phyloP scores from a whole-genome alignment of 2,113 vertebrate species.

The Platichthys flesus region DNA sequence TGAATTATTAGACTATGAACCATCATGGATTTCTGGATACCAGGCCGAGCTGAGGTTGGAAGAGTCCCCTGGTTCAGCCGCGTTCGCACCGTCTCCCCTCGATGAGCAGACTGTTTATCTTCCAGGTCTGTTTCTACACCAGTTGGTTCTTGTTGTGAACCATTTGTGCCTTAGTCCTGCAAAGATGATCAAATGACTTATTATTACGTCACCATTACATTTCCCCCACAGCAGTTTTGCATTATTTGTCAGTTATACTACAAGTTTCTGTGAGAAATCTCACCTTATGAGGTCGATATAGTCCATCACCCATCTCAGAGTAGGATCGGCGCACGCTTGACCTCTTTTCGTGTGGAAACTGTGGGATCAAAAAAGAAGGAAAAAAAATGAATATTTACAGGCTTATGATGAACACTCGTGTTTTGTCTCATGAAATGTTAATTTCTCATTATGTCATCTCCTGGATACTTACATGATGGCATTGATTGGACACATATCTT shows the following conservation, averaged over 20 bases:
- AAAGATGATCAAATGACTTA: conserved; percentile 16
- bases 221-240: neutral
- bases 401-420: neutral
- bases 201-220: neutral
- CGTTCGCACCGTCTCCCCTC: neutral
- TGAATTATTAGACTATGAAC: too few relatives aligned
- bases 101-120: neutral
- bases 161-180: conserved; percentile 45
- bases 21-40: too few relatives aligned
- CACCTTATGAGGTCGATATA: conserved; percentile 64
- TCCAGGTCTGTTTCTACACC: fast-evolving
- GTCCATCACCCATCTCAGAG: conserved; percentile 67
- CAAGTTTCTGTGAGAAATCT: neutral
- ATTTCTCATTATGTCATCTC: neutral
- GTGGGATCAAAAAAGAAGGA: neutral
- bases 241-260: neutral
- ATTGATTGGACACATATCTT: conserved; percentile 58
- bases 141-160: conserved; percentile 42
- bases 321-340: conserved; percentile 62
- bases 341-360: conserved; percentile 73
- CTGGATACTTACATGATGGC: conserved; percentile 72
- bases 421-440: neutral
- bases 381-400: neutral
- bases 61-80: neutral
- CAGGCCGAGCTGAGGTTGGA: neutral